phyloP scores from a whole-genome alignment of 2,797 vertebrate species.

The Rhinogobio ventralis region DNA sequence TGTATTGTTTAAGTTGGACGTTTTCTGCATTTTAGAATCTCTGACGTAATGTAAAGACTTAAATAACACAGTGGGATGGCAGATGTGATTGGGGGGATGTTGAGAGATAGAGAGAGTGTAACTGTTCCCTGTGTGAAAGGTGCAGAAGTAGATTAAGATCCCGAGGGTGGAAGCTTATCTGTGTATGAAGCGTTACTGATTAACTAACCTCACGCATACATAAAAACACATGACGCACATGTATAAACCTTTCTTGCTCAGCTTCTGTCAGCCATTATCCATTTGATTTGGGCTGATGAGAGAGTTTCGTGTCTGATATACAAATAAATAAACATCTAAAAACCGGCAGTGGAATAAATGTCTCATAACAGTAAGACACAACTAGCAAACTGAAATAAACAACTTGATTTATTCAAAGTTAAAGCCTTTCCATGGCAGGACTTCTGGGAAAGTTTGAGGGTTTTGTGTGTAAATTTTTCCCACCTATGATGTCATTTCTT shows the following conservation, averaged over 20 bases:
- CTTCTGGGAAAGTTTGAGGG: background rate
- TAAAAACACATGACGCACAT: conserved; percentile 18
- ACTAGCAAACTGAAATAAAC: conserved; percentile 20
- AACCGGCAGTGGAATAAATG: conserved; percentile 12
- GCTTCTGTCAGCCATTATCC: conserved; percentile 13
- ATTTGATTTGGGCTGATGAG: conserved; percentile 31
- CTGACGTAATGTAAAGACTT: conserved; percentile 43
- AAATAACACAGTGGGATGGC: conserved; percentile 38
- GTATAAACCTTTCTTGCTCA: background rate
- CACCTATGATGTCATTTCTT: background rate
- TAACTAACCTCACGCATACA: conserved; percentile 27
- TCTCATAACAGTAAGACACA: conserved; percentile 12
- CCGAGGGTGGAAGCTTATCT: conserved; percentile 37
- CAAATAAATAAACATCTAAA: conserved; percentile 31
- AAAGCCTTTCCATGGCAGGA: background rate
- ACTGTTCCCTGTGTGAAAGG: conserved; percentile 33
- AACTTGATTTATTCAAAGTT: conserved; percentile 14
- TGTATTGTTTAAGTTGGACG: conserved; percentile 44
- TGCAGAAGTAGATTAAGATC: conserved; percentile 51
- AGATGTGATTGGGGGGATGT: conserved; percentile 34
- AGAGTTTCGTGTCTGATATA: conserved; percentile 12
- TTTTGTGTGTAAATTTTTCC: background rate
- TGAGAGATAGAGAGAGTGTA: conserved; percentile 1
- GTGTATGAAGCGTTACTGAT: conserved; percentile 47
- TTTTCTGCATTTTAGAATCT: conserved; percentile 30